phyloP scores from a whole-genome alignment of 1,140 invertebrate genomes.

The Halyomorpha halys region DNA sequence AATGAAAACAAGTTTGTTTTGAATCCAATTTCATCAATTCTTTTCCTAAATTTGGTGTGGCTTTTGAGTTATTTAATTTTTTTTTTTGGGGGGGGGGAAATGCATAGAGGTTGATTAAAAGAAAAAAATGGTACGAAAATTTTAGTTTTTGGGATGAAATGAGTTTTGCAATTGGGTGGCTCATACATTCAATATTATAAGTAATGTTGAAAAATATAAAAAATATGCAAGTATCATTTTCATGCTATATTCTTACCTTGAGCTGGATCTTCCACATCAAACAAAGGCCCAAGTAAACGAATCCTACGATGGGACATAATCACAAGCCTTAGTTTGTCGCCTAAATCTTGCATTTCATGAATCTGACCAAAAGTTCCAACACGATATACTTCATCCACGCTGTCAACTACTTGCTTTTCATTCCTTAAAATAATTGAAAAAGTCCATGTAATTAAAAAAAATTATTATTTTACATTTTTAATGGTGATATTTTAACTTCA shows the following conservation, averaged over 20 bases:
- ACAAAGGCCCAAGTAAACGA: slow-evolving; percentile 58
- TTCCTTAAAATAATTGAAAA: slow-evolving; percentile 43
- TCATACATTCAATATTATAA: too few relatives aligned
- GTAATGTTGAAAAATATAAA: neutral
- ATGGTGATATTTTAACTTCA: too few relatives aligned
- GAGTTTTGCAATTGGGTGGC: too few relatives aligned
- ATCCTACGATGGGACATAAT: slow-evolving; percentile 89
- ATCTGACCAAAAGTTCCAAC: slow-evolving; percentile 97
- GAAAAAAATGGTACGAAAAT: too few relatives aligned
- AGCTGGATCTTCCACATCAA: slow-evolving; percentile 48
- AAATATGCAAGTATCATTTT: neutral
- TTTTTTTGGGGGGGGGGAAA: too few relatives aligned
- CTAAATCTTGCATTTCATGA: slow-evolving; percentile 91
- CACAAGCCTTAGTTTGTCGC: slow-evolving; percentile 80
- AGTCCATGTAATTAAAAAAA: neutral
- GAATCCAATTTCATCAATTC: too few relatives aligned
- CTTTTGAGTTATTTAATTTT: too few relatives aligned
- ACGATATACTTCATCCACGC: slow-evolving; percentile 75
- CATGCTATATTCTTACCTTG: neutral
- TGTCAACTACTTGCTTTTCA: slow-evolving; percentile 77
- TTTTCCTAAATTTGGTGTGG: too few relatives aligned
- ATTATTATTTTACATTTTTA: neutral
- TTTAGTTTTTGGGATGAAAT: too few relatives aligned
- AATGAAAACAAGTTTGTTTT: too few relatives aligned
- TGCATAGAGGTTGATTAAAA: too few relatives aligned